phyloP scores from a whole-genome alignment of 2,888 invertebrate species.

The Nephrocerus scutellatus region DNA sequence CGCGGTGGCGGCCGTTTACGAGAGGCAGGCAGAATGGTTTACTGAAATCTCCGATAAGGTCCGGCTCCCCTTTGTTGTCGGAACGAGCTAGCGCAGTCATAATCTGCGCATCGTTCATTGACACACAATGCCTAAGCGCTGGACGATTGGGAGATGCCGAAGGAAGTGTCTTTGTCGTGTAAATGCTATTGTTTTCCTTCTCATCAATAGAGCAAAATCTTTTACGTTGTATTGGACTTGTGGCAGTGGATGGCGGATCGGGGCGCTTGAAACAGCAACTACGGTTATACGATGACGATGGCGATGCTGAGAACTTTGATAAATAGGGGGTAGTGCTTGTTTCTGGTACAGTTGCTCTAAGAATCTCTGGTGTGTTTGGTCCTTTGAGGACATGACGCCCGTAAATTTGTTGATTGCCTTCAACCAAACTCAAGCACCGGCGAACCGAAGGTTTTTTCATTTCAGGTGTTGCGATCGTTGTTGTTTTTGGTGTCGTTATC shows the following conservation, averaged over 20 bases:
- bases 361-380: slow-evolving; percentile 44
- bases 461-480: slow-evolving; percentile 44
- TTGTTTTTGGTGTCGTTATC: slow-evolving; percentile 24
- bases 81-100: slow-evolving; percentile 67
- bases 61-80: slow-evolving; percentile 54
- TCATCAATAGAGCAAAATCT: slow-evolving; percentile 42
- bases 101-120: slow-evolving; percentile 68
- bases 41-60: slow-evolving; percentile 79
- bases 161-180: slow-evolving; percentile 13
- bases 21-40: slow-evolving; percentile 68
- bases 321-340: slow-evolving; percentile 27
- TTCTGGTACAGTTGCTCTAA: too few relatives aligned
- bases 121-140: slow-evolving; percentile 57
- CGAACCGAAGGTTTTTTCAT: slow-evolving; percentile 48
- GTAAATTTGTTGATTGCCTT: slow-evolving; percentile 37
- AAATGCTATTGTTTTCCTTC: slow-evolving; percentile 39
- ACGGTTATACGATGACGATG: slow-evolving; percentile 8
- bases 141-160: slow-evolving; percentile 45
- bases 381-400: slow-evolving; percentile 19
- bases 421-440: slow-evolving; percentile 50
- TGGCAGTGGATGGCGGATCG: slow-evolving; percentile 54
- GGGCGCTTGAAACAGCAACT: slow-evolving; percentile 57
- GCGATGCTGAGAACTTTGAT: slow-evolving; percentile 20
- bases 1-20: slow-evolving; percentile 64
- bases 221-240: slow-evolving; percentile 48